phyloP scores from a whole-genome alignment of 1,140 invertebrate species.

The Copidosoma floridanum region DNA sequence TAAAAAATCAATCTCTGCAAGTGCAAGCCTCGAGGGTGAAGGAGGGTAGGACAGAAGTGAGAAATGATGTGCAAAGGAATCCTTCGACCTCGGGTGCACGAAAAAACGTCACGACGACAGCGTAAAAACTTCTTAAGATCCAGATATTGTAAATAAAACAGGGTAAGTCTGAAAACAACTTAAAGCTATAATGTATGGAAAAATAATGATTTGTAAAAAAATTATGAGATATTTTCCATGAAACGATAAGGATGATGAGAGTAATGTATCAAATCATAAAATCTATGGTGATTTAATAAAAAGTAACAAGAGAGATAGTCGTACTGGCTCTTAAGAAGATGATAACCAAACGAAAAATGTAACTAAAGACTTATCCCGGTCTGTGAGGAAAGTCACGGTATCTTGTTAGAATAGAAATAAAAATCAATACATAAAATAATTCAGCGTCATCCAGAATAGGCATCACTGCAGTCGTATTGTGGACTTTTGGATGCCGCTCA shows the following conservation, averaged over 20 bases:
- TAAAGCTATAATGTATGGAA: neutral
- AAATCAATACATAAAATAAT: constrained; percentile 39
- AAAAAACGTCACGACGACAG: neutral
- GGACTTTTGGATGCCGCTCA: constrained; percentile 57
- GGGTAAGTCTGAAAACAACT: too few species aligned
- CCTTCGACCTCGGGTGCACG: constrained; percentile 21
- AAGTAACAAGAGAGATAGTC: too few species aligned
- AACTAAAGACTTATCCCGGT: constrained; percentile 32
- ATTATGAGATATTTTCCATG: neutral
- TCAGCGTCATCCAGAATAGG: constrained; percentile 56
- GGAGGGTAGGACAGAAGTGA: constrained; percentile 4
- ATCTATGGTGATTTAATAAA: too few species aligned
- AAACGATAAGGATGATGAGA: neutral
- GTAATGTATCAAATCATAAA: too few species aligned
- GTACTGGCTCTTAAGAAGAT: constrained; percentile 27
- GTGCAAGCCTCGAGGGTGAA: constrained; percentile 18
- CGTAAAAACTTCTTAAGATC: constrained; percentile 27
- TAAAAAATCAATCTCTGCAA: constrained; percentile 9
- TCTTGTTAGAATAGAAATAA: constrained; percentile 22
- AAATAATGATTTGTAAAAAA: neutral
- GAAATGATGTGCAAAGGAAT: constrained; percentile 15
- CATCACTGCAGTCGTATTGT: constrained; percentile 60
- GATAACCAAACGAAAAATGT: constrained; percentile 18
- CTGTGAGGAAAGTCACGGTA: constrained; percentile 27
- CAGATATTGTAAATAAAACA: constrained; percentile 15